Percentiles rank a stretch among this genome's conserved stretches.
These are phyloP conservation scores for Neopipo cinnamomea DNA, from an alignment of 2,113 vertebrate species.

Conservation along the genomic window DNA sequence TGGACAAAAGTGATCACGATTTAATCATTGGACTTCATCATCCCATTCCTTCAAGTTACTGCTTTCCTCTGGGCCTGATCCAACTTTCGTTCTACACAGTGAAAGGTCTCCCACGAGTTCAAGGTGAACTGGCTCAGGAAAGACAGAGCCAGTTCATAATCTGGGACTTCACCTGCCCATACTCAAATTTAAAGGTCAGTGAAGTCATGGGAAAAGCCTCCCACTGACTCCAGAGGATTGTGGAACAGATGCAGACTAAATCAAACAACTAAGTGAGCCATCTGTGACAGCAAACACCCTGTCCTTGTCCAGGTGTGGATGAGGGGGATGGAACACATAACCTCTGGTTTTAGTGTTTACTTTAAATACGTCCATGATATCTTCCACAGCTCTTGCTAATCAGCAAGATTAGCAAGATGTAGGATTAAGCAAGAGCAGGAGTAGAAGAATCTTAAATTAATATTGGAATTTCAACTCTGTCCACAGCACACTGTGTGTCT, in stretches of 20 bases:
- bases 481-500: background rate
- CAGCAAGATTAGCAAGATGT: background rate
- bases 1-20: fast-evolving
- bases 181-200: background rate
- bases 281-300: background rate
- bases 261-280: background rate
- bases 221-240: fast-evolving
- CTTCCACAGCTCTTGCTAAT: background rate
- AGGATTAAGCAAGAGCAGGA: background rate
- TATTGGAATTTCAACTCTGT: background rate
- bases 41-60: background rate
- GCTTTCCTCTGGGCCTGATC: background rate
- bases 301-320: background rate
- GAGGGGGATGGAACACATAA: background rate
- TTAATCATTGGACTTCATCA: background rate
- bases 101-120: background rate
- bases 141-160: background rate
- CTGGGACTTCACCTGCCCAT: background rate
- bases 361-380: background rate
- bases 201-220: background rate
- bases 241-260: background rate
- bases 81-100: background rate
- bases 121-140: background rate
- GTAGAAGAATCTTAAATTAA: background rate
- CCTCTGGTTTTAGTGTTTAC: background rate